Conservation (phyloP, 2,888 invertebrate genomes). For the Homarus gammarus region DNA sequence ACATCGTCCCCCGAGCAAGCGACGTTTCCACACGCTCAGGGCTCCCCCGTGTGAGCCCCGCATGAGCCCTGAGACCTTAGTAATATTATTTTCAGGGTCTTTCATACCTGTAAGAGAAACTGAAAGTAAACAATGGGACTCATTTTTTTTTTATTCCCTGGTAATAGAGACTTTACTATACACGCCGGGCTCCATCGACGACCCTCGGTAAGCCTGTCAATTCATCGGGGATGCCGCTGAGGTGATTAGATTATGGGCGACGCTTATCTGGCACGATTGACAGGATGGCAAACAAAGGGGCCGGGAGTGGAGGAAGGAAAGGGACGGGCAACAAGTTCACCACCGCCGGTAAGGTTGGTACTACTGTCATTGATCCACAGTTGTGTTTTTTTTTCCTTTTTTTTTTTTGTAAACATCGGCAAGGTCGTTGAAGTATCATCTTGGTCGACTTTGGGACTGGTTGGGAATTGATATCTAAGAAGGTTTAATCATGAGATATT, state of each 20-base stretch:
- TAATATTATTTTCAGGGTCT: too few species aligned
- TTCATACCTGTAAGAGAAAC: too few species aligned
- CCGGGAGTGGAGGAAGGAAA: background rate
- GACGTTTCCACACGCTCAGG: too few species aligned
- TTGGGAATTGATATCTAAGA: too few species aligned
- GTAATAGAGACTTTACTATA: background rate
- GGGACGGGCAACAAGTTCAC: constrained; percentile 47
- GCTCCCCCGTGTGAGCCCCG: too few species aligned
- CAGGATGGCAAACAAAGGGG: constrained; percentile 30
- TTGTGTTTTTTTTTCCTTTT: constrained; percentile 3
- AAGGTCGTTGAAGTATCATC: constrained; percentile 10
- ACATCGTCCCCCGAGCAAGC: too few species aligned
- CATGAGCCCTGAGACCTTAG: too few species aligned
- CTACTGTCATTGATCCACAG: constrained; percentile 44
- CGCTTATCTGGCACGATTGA: constrained; percentile 29
- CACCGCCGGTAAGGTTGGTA: constrained; percentile 45
- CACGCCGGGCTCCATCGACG: too few species aligned
- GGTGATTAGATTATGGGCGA: constrained; percentile 36
- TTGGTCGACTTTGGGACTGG: too few species aligned
- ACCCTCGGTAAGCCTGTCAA: background rate
- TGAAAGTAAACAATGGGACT: too few species aligned
- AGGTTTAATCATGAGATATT: too few species aligned
- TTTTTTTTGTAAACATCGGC: background rate
- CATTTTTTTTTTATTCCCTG: background rate
- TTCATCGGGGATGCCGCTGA: constrained; percentile 3